Evolutionary conservation across 2,888 invertebrate genomes (phyloP).

Genomic region (Campoletis raptor): DNA sequence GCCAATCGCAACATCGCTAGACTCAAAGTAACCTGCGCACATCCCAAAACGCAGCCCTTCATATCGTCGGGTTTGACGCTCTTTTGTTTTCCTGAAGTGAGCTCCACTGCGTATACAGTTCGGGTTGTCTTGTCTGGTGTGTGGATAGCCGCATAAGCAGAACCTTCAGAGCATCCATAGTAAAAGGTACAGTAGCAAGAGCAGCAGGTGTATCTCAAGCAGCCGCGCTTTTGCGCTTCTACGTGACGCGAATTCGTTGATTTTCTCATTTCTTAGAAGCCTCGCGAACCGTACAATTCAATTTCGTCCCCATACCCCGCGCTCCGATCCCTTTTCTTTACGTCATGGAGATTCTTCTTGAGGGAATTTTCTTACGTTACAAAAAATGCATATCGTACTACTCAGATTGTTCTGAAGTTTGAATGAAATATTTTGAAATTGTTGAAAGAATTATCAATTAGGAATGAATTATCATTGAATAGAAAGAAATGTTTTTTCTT

Average conservation of each 20-base stretch:
- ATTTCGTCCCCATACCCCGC: slow-evolving; percentile 41
- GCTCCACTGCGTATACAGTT: slow-evolving; percentile 10
- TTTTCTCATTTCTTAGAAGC: slow-evolving; percentile 69
- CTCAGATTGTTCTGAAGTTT: background rate
- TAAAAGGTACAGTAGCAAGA: slow-evolving; percentile 26
- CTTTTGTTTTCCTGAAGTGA: background rate
- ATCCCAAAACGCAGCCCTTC: too few species aligned
- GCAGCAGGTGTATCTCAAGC: slow-evolving; percentile 76
- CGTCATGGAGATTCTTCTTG: background rate
- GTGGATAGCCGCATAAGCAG: slow-evolving; percentile 45
- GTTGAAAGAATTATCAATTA: background rate
- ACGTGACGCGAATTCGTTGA: slow-evolving; percentile 79
- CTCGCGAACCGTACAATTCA: slow-evolving; percentile 59
- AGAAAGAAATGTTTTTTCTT: too few species aligned
- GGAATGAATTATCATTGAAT: too few species aligned
- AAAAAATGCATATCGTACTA: slow-evolving; percentile 13
- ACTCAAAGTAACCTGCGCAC: too few species aligned
- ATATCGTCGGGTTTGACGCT: background rate
- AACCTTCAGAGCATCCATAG: slow-evolving; percentile 4
- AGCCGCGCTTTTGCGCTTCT: slow-evolving; percentile 53
- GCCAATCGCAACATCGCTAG: too few species aligned
- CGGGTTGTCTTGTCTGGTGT: slow-evolving; percentile 47
- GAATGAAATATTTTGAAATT: background rate
- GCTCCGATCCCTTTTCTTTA: background rate
- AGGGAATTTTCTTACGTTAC: background rate